A percentile compares a stretch with the other conserved stretches of the same genome.
phyloP scores from a whole-genome alignment of 1,140 invertebrate species.

The Drosophila kepulauana region DNA sequence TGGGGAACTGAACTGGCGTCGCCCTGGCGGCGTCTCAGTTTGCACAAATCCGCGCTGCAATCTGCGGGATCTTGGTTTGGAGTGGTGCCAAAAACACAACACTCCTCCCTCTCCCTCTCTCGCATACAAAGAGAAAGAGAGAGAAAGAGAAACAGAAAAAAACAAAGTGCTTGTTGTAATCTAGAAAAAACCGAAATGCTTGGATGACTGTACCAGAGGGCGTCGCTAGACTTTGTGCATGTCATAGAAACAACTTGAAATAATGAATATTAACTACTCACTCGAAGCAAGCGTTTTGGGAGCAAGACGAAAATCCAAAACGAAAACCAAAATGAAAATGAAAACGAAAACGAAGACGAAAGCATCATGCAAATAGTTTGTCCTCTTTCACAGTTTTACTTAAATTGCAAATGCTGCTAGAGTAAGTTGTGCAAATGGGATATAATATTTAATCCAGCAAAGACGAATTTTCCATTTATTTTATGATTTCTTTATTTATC shows the following conservation, averaged over 20 bases:
- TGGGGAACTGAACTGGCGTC: constrained; percentile 24
- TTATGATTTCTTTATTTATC: too few relatives aligned
- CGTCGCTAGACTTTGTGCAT: constrained; percentile 65
- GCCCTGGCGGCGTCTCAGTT: constrained; percentile 46
- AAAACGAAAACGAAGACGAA: neutral
- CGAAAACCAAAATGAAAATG: neutral
- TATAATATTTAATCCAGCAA: neutral
- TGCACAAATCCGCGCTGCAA: constrained; percentile 65
- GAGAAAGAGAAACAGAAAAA: constrained; percentile 2
- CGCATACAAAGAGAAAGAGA: neutral
- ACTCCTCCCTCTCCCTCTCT: too few relatives aligned
- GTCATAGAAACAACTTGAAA: constrained; percentile 61
- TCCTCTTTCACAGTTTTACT: neutral
- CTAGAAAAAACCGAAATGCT: constrained; percentile 54
- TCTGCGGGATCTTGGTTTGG: constrained; percentile 69
- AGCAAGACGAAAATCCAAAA: neutral
- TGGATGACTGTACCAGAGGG: constrained; percentile 41
- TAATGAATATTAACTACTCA: constrained; percentile 67
- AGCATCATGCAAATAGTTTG: constrained; percentile 14
- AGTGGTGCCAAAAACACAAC: constrained; percentile 48
- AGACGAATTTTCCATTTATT: neutral
- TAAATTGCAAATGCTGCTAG: neutral
- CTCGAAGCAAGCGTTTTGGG: neutral
- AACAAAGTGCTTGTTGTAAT: constrained; percentile 51
- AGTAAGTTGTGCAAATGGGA: neutral